phyloP scores from a whole-genome alignment of 2,797 vertebrate genomes.

The Rhinella marina region DNA sequence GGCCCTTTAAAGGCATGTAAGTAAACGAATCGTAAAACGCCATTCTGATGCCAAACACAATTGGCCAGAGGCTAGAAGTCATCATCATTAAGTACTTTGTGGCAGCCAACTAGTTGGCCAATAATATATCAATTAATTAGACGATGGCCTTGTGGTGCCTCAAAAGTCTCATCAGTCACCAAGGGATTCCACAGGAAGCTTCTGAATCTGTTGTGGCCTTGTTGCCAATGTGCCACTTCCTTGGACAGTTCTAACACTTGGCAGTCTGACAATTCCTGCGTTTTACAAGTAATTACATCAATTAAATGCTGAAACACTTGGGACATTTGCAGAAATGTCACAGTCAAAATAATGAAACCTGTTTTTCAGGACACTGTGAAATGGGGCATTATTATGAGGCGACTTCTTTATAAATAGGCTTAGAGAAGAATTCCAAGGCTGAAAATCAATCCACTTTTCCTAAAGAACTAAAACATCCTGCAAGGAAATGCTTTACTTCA shows the following conservation, averaged over 20 bases:
- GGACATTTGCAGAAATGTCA: not conserved
- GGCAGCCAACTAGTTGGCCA: not conserved
- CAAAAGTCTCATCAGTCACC: not conserved
- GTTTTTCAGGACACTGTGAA: slow-evolving; percentile 12
- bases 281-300: slow-evolving; percentile 35
- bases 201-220: not conserved
- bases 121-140: not conserved
- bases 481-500: not conserved
- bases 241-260: slow-evolving; percentile 8
- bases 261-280: slow-evolving; percentile 5
- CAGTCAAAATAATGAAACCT: slow-evolving; percentile 6
- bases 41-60: not conserved
- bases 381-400: not conserved
- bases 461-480: not conserved
- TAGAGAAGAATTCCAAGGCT: not conserved
- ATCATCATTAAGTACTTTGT: not conserved
- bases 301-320: not conserved
- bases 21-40: not conserved
- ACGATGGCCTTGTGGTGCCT: not conserved
- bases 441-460: not conserved
- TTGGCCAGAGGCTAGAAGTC: not conserved
- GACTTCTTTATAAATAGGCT: not conserved
- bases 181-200: not conserved
- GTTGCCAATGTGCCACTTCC: slow-evolving; percentile 22
- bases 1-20: not conserved